Base-by-base conservation (phyloP, 1,140 invertebrate genomes). In the Neelides sp. region DNA sequence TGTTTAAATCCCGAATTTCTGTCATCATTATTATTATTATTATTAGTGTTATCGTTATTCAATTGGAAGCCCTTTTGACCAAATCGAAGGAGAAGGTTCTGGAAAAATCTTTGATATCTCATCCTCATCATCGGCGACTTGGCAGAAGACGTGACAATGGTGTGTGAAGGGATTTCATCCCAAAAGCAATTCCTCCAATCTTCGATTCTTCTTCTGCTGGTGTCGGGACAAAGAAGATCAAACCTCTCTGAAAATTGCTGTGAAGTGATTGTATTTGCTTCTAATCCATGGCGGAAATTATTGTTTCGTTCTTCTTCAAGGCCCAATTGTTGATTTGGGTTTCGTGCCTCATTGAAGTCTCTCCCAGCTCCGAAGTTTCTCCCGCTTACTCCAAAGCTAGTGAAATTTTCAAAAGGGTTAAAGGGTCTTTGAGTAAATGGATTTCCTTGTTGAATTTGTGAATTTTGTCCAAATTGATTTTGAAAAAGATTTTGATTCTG, bases 151-250 rank as follows among this genome's bases (percentile, higher is more conserved):
- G 84, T 85, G 1, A 92, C 83, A 24, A 97, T 69, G 4, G 89
- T 85, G 67, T 93, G 80, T 1, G 87, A 80, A 0, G 90, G 88
- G 4, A 91, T 79, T 43, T 67, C 65, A 4, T 90, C 90, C 82
- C 91, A 88, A 65, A 92, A 81, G 64, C 91, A 96, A n/a, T 67
- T 65, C 13, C 71, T 67, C 69, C 82, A 93, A 28, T 87, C 76
- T 15, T 77, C 75, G 1, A 93, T 66, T 1, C 78, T 64, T 28
- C 68, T 72, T 1, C 83, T 73, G 7, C 72, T 74, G 1, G 89
- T 89, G 70, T 94, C 85, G 2, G 72, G 75, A 70, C 93, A 97
- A 0, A 98, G 68, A 17, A 98, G 66, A 63, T 91, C 80, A 67
- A 91, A 95, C 19, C 78, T 69, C 7, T 63, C 52, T 22, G 42